Base-by-base conservation (phyloP, 2,888 invertebrate genomes). In the Eucriotettix oculatus region DNA sequence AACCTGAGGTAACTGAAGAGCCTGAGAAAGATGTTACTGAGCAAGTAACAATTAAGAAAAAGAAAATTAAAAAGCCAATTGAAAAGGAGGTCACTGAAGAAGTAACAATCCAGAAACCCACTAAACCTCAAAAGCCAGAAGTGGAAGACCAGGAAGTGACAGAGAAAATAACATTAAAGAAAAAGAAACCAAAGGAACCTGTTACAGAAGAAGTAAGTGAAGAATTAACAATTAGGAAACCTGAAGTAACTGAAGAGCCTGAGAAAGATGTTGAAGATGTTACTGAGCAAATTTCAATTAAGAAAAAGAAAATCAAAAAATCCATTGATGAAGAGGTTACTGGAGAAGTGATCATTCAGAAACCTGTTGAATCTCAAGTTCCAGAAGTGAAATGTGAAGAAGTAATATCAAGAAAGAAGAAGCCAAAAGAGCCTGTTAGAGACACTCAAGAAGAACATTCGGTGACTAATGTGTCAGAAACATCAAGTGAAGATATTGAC, bases 331-430 rank as follows among this genome's bases (percentile, higher is more conserved):
- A 48, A n/a, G 68, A 68, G 60, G 61, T 62, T 1, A 56, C 58
- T 12, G 66, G 67, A 57, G 65, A 66, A 57, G 61, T 62, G 65
- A 68, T 55, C 62, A 64, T 67, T 42, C 60, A 62, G 42, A 59
- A 64, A 52, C 59, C 59, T 53, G 62, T 61, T 59, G 61, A 65
- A 52, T 54, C 61, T 17, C 55, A 62, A 42, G 63, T 85, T 75
- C 76, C 72, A 9, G 57, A 60, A 44, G 58, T 60, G n/a, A 66
- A 66, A 83, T 68, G 77, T 78, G 62, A 83, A 70, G 82, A 83
- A 71, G 77, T 87, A 29, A 89, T 85, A 0, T 78, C 90, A 16
- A 86, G 86, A 70, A 87, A 85, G 71, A 74, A 87, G 16, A 84
- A 84, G 66, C 80, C 83, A 9, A 59, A 57, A 48, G 63, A 54